Evolutionary conservation across 2,888 invertebrate species (phyloP).

Genomic region (Oligia fasciuncula): DNA sequence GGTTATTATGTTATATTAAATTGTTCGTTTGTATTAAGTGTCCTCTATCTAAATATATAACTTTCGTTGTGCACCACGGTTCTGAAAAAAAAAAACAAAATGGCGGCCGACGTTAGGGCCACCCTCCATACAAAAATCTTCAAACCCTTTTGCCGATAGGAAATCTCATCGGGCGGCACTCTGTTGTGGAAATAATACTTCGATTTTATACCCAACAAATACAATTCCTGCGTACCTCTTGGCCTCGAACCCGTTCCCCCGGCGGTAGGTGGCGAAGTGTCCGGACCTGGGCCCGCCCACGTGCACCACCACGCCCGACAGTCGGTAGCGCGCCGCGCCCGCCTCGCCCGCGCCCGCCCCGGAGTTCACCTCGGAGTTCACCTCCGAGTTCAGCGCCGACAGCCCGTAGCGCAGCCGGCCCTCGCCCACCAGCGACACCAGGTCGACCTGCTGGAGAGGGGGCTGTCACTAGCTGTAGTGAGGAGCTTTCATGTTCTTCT

Average conservation of each 20-base stretch:
- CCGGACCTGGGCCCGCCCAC: conserved; percentile 97
- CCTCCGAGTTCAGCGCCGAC: conserved; percentile 62
- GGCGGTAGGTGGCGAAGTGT: conserved; percentile 98
- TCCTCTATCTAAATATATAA: no score
- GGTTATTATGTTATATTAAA: no score
- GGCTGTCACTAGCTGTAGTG: no score
- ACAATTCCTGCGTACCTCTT: conserved; percentile 79
- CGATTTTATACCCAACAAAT: neutral
- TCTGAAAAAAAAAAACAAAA: no score
- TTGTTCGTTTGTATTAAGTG: no score
- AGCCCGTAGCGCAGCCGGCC: conserved; percentile 72
- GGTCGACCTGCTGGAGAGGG: conserved; percentile 79
- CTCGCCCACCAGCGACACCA: conserved; percentile 85
- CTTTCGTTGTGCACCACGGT: no score
- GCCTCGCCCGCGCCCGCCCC: conserved; percentile 38
- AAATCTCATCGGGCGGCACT: neutral
- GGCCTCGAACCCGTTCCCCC: conserved; percentile 91
- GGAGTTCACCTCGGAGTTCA: conserved; percentile 22
- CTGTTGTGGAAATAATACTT: neutral
- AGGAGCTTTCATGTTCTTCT: neutral
- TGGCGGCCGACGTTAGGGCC: no score
- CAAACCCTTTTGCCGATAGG: neutral
- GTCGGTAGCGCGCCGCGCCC: conserved; percentile 85
- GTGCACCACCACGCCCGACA: conserved; percentile 97
- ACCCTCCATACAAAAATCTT: neutral